These are phyloP conservation scores for Acleris laterana DNA, from an alignment of 2,888 invertebrate species.

Conservation along the genomic window DNA sequence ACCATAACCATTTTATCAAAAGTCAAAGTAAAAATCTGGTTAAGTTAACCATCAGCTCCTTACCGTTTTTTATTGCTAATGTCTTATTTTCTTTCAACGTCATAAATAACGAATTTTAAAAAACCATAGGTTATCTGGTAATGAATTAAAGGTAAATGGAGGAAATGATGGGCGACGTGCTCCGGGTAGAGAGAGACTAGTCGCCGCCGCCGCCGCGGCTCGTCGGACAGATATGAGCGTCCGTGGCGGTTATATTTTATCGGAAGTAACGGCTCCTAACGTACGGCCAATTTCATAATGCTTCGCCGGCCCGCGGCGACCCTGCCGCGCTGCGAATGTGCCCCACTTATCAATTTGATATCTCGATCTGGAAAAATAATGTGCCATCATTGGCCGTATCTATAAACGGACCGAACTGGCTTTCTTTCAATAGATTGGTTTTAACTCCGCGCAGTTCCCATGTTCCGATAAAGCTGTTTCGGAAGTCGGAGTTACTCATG, in stretches of 20 bases:
- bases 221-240: constrained; percentile 80
- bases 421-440: constrained; percentile 22
- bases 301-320: constrained; percentile 64
- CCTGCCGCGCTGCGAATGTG: constrained; percentile 64
- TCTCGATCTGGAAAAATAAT: constrained; percentile 80
- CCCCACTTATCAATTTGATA: constrained; percentile 84
- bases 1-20: too few relatives aligned
- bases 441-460: constrained; percentile 6
- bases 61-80: not conserved
- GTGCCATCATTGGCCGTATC: constrained; percentile 63
- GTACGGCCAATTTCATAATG: constrained; percentile 85
- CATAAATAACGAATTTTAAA: constrained; percentile 20
- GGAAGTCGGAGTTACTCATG: constrained; percentile 16
- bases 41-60: not conserved
- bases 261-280: constrained; percentile 82
- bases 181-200: constrained; percentile 35
- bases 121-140: constrained; percentile 25
- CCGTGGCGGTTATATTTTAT: constrained; percentile 81
- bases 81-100: constrained; percentile 12
- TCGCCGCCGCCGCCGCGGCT: constrained; percentile 42
- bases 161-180: constrained; percentile 35
- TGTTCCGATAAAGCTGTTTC: constrained; percentile 19
- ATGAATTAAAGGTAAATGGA: constrained; percentile 33
- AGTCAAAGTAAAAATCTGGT: not conserved
- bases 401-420: constrained; percentile 45